Evolutionary conservation across 2,113 vertebrate species (phyloP).

Genomic region (Caloenas nicobarica): DNA sequence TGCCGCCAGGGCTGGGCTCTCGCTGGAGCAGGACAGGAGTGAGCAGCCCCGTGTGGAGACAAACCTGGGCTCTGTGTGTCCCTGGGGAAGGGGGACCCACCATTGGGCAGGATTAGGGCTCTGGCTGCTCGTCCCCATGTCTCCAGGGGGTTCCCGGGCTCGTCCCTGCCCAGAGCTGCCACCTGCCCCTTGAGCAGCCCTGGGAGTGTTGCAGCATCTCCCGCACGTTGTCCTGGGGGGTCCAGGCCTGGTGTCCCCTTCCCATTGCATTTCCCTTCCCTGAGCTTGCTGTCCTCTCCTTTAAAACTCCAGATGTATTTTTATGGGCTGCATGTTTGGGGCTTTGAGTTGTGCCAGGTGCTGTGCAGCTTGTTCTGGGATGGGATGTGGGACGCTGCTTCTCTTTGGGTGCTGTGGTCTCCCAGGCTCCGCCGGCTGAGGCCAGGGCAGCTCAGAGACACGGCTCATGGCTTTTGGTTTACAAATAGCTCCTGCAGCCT

Average conservation of each 20-base stretch:
- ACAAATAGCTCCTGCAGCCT: neutral
- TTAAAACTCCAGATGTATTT: accelerated
- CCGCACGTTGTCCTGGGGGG: accelerated
- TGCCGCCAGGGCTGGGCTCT: neutral
- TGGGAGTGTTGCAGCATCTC: neutral
- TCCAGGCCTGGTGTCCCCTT: neutral
- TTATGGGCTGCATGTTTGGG: neutral
- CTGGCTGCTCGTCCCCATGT: neutral
- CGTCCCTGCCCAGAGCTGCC: accelerated
- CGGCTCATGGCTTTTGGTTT: accelerated
- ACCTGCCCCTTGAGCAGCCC: neutral
- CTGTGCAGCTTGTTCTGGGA: neutral
- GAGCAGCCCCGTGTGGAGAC: neutral
- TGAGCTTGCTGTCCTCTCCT: neutral
- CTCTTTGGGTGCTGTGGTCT: neutral
- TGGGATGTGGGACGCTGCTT: neutral
- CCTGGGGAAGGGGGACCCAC: neutral
- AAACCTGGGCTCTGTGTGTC: neutral
- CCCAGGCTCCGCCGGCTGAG: neutral
- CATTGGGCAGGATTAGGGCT: accelerated
- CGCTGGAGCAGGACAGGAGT: neutral
- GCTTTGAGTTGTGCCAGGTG: neutral
- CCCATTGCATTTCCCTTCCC: neutral
- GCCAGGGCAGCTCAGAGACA: accelerated
- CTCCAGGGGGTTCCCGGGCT: neutral